phyloP scores from a whole-genome alignment of 2,113 vertebrate genomes.

The Mesitornis unicolor region DNA sequence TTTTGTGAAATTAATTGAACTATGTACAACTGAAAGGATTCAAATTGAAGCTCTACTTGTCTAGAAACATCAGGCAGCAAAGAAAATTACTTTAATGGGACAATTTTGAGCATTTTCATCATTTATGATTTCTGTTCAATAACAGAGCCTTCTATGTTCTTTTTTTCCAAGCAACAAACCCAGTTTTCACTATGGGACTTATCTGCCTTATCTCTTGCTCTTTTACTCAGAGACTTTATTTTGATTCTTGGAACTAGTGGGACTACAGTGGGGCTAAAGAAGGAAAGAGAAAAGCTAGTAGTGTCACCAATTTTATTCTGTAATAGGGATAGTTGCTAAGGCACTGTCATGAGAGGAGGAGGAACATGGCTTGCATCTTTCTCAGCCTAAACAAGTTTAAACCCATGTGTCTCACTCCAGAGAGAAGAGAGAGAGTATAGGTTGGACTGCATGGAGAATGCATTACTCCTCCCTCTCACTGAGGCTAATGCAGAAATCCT shows the following conservation, averaged over 20 bases:
- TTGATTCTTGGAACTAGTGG: not conserved
- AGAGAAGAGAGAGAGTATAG: not conserved
- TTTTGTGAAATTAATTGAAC: not conserved
- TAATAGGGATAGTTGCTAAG: not conserved
- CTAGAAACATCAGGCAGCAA: not conserved
- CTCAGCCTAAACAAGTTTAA: not conserved
- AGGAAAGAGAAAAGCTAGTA: not conserved
- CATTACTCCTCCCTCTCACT: not conserved
- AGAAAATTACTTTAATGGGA: constrained; percentile 24
- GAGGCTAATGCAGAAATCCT: not conserved
- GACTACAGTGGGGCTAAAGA: not conserved
- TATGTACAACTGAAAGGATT: not conserved
- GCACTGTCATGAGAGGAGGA: not conserved
- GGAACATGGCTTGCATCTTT: not conserved
- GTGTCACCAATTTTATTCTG: not conserved
- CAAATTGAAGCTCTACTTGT: not conserved
- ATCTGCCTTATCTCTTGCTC: not conserved
- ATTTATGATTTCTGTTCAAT: not conserved
- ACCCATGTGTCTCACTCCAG: not conserved
- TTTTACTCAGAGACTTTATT: not conserved
- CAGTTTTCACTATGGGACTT: not conserved
- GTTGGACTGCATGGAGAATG: not conserved
- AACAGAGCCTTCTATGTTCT: not conserved
- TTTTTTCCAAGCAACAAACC: not conserved
- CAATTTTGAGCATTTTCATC: constrained; percentile 1